These are phyloP conservation scores for Lerema accius DNA, from an alignment of 1,140 invertebrate genomes.

Conservation along the genomic window DNA sequence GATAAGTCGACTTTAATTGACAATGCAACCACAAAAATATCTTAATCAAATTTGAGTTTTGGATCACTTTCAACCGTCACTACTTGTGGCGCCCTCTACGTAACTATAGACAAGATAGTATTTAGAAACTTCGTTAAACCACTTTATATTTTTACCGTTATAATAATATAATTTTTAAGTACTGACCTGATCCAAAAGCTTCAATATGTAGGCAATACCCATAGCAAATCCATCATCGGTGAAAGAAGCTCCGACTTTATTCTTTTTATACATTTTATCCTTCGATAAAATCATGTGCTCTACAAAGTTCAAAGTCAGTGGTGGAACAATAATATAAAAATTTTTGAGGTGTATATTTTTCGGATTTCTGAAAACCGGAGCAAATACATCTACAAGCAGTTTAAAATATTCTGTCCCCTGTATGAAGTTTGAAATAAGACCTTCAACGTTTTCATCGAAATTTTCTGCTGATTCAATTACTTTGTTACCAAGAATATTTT, in stretches of 20 bases:
- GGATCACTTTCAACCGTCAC: too few species aligned
- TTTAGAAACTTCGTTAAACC: too few species aligned
- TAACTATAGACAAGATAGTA: too few species aligned
- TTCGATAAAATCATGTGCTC: constrained; percentile 96
- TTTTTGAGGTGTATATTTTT: constrained; percentile 96
- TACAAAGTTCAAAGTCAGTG: constrained; percentile 97
- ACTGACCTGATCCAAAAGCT: constrained; percentile 86
- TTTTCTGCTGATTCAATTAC: constrained; percentile 87
- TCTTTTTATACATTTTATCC: constrained; percentile 95
- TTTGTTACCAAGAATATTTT: constrained; percentile 84
- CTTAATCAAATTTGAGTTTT: too few species aligned
- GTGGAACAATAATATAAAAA: constrained; percentile 97
- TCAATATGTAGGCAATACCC: constrained; percentile 91
- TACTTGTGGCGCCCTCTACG: too few species aligned
- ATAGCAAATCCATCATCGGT: constrained; percentile 99
- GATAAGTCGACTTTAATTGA: background rate
- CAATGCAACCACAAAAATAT: background rate
- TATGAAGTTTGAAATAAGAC: constrained; percentile 93
- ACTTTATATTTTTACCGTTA: too few species aligned
- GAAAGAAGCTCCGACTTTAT: constrained; percentile 93
- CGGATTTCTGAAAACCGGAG: constrained; percentile 92
- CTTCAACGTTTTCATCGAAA: constrained; percentile 90
- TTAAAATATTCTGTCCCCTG: constrained; percentile 98
- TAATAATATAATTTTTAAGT: too few species aligned
- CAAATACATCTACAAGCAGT: constrained; percentile 96